A percentile compares a stretch with the other conserved stretches of the same genome.
These are phyloP conservation scores for Drosophila sp. DNA, from an alignment of 1,140 invertebrate species.

Conservation along the genomic window DNA sequence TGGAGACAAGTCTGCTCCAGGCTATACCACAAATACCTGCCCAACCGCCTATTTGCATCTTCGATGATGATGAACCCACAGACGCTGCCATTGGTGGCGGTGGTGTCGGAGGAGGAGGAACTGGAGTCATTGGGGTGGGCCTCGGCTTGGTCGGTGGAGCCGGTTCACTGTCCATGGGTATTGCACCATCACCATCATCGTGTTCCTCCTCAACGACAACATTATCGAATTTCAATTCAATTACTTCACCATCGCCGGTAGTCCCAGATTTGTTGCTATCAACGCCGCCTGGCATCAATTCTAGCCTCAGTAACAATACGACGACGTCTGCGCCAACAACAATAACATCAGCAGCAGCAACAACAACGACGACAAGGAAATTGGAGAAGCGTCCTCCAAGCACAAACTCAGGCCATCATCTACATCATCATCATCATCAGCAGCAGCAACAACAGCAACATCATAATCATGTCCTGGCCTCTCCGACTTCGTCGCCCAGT, in stretches of 20 bases:
- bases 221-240: constrained; percentile 79
- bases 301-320: constrained; percentile 53
- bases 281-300: constrained; percentile 75
- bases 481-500: constrained; percentile 74
- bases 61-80: constrained; percentile 78
- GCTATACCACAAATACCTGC: constrained; percentile 81
- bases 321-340: constrained; percentile 43
- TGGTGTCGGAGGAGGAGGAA: constrained; percentile 1
- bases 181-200: constrained; percentile 69
- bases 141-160: constrained; percentile 7
- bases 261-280: constrained; percentile 77
- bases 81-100: constrained; percentile 50
- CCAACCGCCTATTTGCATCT: constrained; percentile 80
- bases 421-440: constrained; percentile 56
- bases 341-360: constrained; percentile 28
- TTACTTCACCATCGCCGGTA: constrained; percentile 79
- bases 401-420: constrained; percentile 54
- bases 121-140: constrained; percentile 16
- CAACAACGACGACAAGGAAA: constrained; percentile 57
- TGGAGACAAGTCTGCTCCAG: constrained; percentile 76
- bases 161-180: constrained; percentile 52
- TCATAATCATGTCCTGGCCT: constrained; percentile 67
- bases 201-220: constrained; percentile 74
- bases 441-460: constrained; percentile 55
- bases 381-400: constrained; percentile 69